Base-by-base conservation (phyloP, 2,797 vertebrate species). In the Trichosurus vulpecula region DNA sequence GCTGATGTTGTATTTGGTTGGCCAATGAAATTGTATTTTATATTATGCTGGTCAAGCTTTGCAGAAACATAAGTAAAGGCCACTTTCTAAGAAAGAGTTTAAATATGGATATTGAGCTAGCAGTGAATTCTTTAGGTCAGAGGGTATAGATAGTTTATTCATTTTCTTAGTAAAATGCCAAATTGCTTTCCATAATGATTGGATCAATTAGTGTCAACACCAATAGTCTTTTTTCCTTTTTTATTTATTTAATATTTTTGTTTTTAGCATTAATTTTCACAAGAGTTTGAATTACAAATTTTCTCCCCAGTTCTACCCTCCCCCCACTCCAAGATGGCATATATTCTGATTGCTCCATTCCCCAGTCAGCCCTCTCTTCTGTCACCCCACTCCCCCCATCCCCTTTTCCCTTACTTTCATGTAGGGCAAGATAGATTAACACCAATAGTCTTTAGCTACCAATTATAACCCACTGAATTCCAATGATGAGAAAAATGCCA, bases 21-120 rank as follows among this genome's bases (percentile, higher is more conserved):
- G 87, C 14, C 13, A 91, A 29, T 52, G 0, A 91, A 94, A 87
- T 52, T 56, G 9, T 10, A 93, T 92, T 91, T 92, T 93, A 56
- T 95, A 22, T 92, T 95, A 91, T n/a, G 47, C 52, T 8, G 16
- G 41, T 81, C 9, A 93, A 13, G 9, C 54, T 97, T 93, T 92
- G 52, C 31, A 95, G 96, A 97, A 92, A 87, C 10, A 4, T 1
- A 57, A 41, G 47, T 90, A n/a, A 93, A 96, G 95, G 9, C 51
- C 16, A 54, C 30, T 91, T 93, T 95, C 52, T 29, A 92, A 94
- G 58, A 91, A 93, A 29, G 90, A 29, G 14, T 92, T 97, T 93
- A 74, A 58, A 87, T 94, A 29, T 93, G 52, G 57, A 81, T 96
- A 41, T 41, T 74, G 19, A 12, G 19, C 74, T 47, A 27, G 74